Evolutionary conservation across 2,113 vertebrate species (phyloP).

Genomic region (Cathartes aura): DNA sequence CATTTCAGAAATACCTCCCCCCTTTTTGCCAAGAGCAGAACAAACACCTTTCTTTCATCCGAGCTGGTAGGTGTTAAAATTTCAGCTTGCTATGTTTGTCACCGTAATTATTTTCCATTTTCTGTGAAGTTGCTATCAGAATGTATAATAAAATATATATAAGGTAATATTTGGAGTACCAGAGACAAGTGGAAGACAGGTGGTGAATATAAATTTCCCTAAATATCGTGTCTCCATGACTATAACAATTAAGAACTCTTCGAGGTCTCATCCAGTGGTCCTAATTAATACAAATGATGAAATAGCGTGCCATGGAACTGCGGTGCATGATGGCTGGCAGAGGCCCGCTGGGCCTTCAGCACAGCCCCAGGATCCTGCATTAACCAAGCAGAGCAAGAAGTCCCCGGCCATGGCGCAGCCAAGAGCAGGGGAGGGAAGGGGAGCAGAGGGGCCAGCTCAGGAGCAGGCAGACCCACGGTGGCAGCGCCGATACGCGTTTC

Average conservation of each 20-base stretch:
- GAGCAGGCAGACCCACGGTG: accelerated
- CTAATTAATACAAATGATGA: background rate
- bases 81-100: background rate
- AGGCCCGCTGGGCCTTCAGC: background rate
- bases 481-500: accelerated
- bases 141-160: background rate
- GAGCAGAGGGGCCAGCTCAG: background rate
- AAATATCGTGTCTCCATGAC: background rate
- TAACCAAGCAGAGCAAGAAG: background rate
- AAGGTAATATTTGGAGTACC: background rate
- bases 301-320: background rate
- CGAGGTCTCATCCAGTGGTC: background rate
- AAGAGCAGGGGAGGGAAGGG: background rate
- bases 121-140: background rate
- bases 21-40: background rate
- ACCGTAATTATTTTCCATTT: background rate
- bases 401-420: accelerated
- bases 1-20: background rate
- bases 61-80: background rate
- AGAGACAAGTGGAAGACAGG: background rate
- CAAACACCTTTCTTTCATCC: background rate
- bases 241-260: background rate
- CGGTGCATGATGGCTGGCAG: accelerated
- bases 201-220: background rate
- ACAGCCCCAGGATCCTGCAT: accelerated